Conservation (phyloP, 2,797 vertebrate species). For the Clarias fuscus region DNA sequence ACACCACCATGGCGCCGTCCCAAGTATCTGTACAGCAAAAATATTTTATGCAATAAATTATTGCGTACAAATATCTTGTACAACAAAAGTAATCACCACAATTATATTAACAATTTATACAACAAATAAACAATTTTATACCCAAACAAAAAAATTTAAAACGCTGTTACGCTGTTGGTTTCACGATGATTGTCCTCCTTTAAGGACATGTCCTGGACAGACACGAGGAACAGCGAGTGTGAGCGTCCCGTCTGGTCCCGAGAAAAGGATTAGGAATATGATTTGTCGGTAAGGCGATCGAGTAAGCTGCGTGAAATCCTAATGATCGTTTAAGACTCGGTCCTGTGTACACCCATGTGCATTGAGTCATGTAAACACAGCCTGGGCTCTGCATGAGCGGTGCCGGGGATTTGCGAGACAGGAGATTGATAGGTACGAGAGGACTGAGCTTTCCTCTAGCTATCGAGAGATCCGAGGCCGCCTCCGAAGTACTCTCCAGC, state of each 20-base stretch:
- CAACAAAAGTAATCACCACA: neutral
- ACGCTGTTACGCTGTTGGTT: neutral
- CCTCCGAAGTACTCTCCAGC: slow-evolving; percentile 27
- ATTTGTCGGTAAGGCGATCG: slow-evolving; percentile 37
- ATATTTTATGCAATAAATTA: too few relatives aligned
- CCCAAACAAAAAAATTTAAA: neutral
- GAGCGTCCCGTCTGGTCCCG: neutral
- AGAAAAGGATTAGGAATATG: slow-evolving; percentile 42
- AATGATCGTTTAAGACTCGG: slow-evolving; percentile 47
- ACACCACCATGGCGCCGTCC: too few relatives aligned
- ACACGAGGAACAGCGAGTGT: neutral
- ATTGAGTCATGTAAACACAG: slow-evolving; percentile 44
- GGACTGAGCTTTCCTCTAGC: slow-evolving; percentile 17
- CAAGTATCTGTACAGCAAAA: neutral
- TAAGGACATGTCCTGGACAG: neutral
- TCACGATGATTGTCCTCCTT: neutral
- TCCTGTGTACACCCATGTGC: slow-evolving; percentile 32
- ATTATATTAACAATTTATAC: neutral
- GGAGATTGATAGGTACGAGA: slow-evolving; percentile 59
- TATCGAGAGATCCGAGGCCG: slow-evolving; percentile 35
- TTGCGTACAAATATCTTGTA: neutral
- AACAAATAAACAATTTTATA: neutral
- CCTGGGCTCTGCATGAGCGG: slow-evolving; percentile 36
- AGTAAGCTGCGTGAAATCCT: slow-evolving; percentile 42
- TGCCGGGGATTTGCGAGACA: slow-evolving; percentile 29